Evolutionary conservation across 2,113 vertebrate species (phyloP), one percentile per base, ranked within the genome.

Genomic region (Atlantisia rogersi): DNA sequence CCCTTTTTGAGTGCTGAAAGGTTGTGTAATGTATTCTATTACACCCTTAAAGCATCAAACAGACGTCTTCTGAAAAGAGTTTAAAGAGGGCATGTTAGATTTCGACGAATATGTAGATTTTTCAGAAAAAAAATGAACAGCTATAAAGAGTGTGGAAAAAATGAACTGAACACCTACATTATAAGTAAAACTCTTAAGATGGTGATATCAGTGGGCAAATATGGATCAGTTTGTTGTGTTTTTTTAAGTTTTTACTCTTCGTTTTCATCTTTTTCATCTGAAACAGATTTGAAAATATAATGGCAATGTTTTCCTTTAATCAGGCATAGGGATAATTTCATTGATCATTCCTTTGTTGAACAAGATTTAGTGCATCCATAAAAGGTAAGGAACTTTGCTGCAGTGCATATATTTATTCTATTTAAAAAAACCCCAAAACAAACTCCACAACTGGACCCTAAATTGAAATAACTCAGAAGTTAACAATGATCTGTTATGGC

Each of bases 401-500:
- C 40, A 20, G 11, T 53, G 35, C 2, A 4, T 9, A 44, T 55
- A 24, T n/a, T 40, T 59, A 59, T 90, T 82, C 10, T 11, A 62
- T 29, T 12, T 5, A 15, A 62, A 16, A 3, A 17, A 1, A 12
- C 31, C 3, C 5, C 1, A 25, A 53, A 53, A 53, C 48, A 17
- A 1, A 11, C 4, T n/a, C 2, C 5, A 0, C 24, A 53, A 53
- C 25, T 6, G 25, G 52, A 53, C 2, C 5, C 1, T 56, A 7
- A 13, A 10, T 21, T 80, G 59, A 85, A 87, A 73, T 46, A 85
- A 31, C 10, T 79, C 13, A 68, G 65, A 56, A 63, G 4, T 42
- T 58, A n/a, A 13, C 19, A 63, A 31, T 55, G 2, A 5, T 39
- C 28, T 86, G 7, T 5, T 46, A 53, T 25, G 35, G 5, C 6